These are phyloP conservation scores for Takifugu ocellatus DNA, from an alignment of 2,797 vertebrate genomes.

Conservation along the genomic window DNA sequence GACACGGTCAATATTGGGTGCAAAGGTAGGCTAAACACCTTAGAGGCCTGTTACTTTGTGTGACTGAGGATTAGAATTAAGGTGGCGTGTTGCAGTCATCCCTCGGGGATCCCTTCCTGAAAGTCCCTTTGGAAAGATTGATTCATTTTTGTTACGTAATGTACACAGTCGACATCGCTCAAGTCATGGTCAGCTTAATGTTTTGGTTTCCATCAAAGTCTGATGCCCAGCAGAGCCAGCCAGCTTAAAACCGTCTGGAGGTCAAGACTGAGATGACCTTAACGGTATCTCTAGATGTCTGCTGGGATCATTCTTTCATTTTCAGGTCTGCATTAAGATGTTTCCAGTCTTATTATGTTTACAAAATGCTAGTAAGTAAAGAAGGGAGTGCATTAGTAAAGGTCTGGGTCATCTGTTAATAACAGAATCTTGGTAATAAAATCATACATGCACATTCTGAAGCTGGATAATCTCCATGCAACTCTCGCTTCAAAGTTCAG, in stretches of 20 bases:
- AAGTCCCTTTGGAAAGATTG: constrained; percentile 11
- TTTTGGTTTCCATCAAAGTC: constrained; percentile 66
- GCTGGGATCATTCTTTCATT: constrained; percentile 24
- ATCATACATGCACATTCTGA: not conserved
- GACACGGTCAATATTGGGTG: no score
- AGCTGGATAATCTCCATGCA: not conserved
- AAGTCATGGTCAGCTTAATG: constrained; percentile 40
- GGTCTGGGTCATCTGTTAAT: not conserved
- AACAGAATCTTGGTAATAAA: no score
- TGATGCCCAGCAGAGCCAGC: constrained; percentile 57
- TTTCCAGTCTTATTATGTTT: constrained; percentile 25
- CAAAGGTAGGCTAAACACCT: not conserved
- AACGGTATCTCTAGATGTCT: constrained; percentile 45
- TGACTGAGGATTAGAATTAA: not conserved
- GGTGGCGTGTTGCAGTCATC: not conserved
- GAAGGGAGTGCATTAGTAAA: not conserved
- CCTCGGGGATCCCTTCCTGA: not conserved
- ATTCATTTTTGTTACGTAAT: constrained; percentile 43
- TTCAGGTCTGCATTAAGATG: constrained; percentile 21
- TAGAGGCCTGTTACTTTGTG: not conserved
- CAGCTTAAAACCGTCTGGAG: constrained; percentile 63
- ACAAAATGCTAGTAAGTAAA: constrained; percentile 17
- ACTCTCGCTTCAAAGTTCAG: no score
- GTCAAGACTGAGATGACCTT: constrained; percentile 32
- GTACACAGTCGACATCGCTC: constrained; percentile 38